Evolutionary conservation across 1,140 invertebrate genomes (phyloP), one percentile per base, ranked within the genome.

Genomic region (Brachionus asplanchnoidis): DNA sequence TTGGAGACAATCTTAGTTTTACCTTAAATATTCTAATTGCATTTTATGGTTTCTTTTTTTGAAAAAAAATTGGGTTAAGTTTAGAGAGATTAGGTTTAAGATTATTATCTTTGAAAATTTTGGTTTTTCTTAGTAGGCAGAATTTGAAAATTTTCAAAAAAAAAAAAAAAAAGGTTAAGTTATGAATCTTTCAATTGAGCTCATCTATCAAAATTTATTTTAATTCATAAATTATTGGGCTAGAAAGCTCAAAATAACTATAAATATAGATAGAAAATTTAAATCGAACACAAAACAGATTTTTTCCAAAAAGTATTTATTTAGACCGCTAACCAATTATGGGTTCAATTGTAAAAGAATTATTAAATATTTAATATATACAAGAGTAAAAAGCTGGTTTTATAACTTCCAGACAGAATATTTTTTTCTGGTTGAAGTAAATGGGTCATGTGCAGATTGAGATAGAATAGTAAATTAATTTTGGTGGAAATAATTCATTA

Each of bases 141-240:
- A 23, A 32, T 68, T 68, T 40, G 20, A 46, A 73, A 60, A 60
- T 26, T 60, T 46, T 60, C 20, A 26, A 60, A 60, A 60, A 20
- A 60, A 28, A 20, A 60, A 28, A 28, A 23, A n/a, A 42, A 73
- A 73, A 73, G 68, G 68, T 73, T 73, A 73, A 73, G 17, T 73
- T 73, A 73, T 73, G 68, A 73, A 73, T 73, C 36, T 73, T 73
- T 42, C 1, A 73, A 73, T 42, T 40, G n/a, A 73, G 32, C 36
- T 73, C 40, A 73, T 73, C 68, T 73, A 73, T 68, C 66, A 68
- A 40, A 32, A 32, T 68, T 28, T 32, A 14, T 68, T 68, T 68
- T 11, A 42, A 73, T 73, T 73, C 68, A 73, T 73, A 73, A 73
- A 73, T 73, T 73, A 73, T 73, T 73, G 66, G 32, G 66, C 26